A percentile compares a stretch with the other conserved stretches of the same genome.
Conservation (phyloP, 2,113 vertebrate genomes). For the Phaethon lepturus region DNA sequence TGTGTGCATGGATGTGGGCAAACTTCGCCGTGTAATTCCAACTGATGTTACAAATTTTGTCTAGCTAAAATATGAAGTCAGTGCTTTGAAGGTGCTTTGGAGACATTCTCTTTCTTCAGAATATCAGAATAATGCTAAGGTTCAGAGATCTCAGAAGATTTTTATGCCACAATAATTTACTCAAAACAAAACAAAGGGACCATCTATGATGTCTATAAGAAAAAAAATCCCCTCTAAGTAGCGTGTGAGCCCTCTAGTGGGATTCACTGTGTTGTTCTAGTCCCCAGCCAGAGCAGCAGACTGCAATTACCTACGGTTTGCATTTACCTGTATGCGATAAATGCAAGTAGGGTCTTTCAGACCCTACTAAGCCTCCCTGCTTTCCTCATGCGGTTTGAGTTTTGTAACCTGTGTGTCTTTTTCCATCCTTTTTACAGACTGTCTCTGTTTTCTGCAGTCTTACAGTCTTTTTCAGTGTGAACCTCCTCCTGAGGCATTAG, state of each 20-base stretch:
- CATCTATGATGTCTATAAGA: neutral
- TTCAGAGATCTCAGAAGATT: neutral
- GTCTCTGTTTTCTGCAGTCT: neutral
- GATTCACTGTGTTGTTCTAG: neutral
- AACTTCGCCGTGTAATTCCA: neutral
- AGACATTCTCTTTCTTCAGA: neutral
- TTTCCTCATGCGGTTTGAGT: neutral
- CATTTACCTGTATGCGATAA: neutral
- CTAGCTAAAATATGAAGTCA: neutral
- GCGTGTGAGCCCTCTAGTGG: conserved; percentile 55
- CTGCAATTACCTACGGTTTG: neutral
- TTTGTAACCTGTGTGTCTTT: neutral
- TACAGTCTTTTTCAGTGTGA: neutral
- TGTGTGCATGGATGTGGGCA: neutral
- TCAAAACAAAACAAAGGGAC: neutral
- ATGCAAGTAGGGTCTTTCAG: too few relatives aligned
- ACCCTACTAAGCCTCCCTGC: neutral
- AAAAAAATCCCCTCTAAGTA: neutral
- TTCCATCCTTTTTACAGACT: neutral
- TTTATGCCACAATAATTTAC: neutral
- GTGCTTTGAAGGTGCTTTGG: neutral
- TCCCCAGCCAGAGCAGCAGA: neutral
- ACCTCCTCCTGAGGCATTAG: neutral
- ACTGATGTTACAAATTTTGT: fast-evolving
- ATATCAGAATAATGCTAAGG: neutral